Base-by-base conservation (phyloP, 2,888 invertebrate genomes). In the Sesamia inferens region DNA sequence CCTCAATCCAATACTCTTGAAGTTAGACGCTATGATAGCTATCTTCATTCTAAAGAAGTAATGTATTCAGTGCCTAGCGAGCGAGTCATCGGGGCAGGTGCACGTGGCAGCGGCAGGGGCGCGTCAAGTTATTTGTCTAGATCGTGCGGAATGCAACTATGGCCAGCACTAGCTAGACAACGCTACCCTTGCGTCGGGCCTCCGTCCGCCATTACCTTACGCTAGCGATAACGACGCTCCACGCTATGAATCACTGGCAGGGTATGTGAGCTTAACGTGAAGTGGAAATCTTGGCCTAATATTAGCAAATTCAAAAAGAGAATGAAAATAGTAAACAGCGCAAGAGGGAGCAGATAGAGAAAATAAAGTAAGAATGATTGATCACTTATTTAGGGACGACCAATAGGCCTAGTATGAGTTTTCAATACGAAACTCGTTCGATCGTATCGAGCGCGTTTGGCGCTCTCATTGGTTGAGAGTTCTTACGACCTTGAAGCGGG, bases 61-160 rank as follows among this genome's bases (percentile, higher is more conserved):
- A 82, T 86, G 87, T 78, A 81, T 39, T 24, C 58, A 14, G 42
- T 19, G 62, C 8, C 22, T 10, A 19, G 71, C 44, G 39, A 51
- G 48, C 47, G 44, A 47, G 57, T 62, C 70, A 67, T 44, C 48
- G 44, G 19, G 47, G 22, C 44, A 67, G 55, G 59, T 55, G 78
- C n/a, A 39, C 75, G 62, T n/a, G 67, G 76, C 63, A 63, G 66
- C 42, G 74, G 79, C 47, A 55, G 79, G 79, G 82, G 82, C 79
- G 84, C 75, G 82, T 79, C 81, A 69, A 83, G 86, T 79, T 90
- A 89, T 89, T 89, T 88, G 89, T 86, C 84, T 86, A 88, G 87
- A 85, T 83, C 86, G 89, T 72, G 83, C 71, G 88, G 89, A 90
- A 90, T 90, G 88, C 88, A 83, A 75, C 69, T 65, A 79, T 68